Base-by-base conservation (phyloP, 1,140 invertebrate species). In the Microplitis mediator region DNA sequence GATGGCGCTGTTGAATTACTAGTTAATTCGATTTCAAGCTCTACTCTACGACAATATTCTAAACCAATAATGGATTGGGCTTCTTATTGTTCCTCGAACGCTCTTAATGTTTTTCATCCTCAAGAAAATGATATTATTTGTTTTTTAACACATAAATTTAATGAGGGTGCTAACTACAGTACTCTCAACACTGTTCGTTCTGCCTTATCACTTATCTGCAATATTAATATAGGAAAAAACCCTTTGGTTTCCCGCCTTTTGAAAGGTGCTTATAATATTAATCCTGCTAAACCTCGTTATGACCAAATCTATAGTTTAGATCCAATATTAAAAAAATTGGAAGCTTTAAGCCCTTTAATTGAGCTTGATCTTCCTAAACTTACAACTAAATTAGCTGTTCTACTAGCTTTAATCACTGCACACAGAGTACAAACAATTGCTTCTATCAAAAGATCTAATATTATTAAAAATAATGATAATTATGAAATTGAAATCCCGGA, bases 401-500 rank as follows among this genome's bases (percentile, higher is more conserved):
- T 74, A 63, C n/a, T 74, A 36, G 73, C 64, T 4, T 63, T 71
- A 63, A 14, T 52, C 16, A 71, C 73, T 11, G 69, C 68, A 3
- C 69, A 71, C 51, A 8, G 69, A 4, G 52, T n/a, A 39, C 56
- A 74, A 68, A 74, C 73, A n/a, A n/a, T 68, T 31, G 6, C 63
- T 11, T 62, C 31, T 4, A 74, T 74, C 50, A 63, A 65, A 35
- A 45, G 36, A 50, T 50, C 5, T 13, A 69, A 72, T 75, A 69
- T 72, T 11, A 64, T 39, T 56, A 52, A 63, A 45, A 51, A 14
- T 11, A 31, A 58, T 13, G 61, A 64, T 11, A 65, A 70, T 11
- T 58, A 63, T 32, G 60, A 69, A 50, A 69, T 75, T 23, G 67
- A 60, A 69, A 75, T 75, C 14, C 8, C 32, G 11, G 66, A 75